Evolutionary conservation across 2,888 invertebrate genomes (phyloP), one percentile per base, ranked within the genome.

Genomic region (Busseola fusca): DNA sequence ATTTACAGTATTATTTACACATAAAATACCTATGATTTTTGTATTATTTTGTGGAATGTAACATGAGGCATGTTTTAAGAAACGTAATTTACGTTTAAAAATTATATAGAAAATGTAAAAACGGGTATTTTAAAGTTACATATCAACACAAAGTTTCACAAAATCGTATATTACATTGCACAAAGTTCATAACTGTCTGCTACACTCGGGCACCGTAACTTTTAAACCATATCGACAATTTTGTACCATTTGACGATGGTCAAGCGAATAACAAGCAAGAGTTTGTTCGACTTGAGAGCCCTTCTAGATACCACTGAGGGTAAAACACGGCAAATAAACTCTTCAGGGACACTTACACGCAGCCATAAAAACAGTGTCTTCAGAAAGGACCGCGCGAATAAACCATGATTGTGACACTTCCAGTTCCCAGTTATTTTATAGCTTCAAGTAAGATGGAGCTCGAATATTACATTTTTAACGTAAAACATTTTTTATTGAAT

Each of bases 321-420:
- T 58, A 71, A 83, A 70, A 71, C 66, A 72, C 57, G 64, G 34
- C 62, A 71, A 74, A 79, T 79, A 83, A 70, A 72, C 74, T 74
- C 71, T 71, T 64, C 68, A 59, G 52, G 52, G 74, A 68, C 72
- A 68, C 69, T 81, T 72, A 80, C 78, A 73, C 56, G 40, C 64
- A 69, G 57, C 59, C 79, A 79, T 83, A 83, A 82, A 83, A 76
- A 72, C 74, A 59, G 48, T 60, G 65, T 66, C 76, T 64, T 37
- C 60, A 54, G 59, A 66, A 75, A 75, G 69, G 74, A 63, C 66
- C 71, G 59, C 58, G 56, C 58, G 21, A 62, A 79, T 79, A 83
- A 81, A 76, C 64, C 70, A 74, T 69, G 72, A 69, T 74, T 79
- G 72, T 76, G 74, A 63, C 72, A 78, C 59, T 74, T 72, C 64